These are phyloP conservation scores for Dasysyrphus tricinctus DNA, from an alignment of 2,888 invertebrate species.

Conservation along the genomic window DNA sequence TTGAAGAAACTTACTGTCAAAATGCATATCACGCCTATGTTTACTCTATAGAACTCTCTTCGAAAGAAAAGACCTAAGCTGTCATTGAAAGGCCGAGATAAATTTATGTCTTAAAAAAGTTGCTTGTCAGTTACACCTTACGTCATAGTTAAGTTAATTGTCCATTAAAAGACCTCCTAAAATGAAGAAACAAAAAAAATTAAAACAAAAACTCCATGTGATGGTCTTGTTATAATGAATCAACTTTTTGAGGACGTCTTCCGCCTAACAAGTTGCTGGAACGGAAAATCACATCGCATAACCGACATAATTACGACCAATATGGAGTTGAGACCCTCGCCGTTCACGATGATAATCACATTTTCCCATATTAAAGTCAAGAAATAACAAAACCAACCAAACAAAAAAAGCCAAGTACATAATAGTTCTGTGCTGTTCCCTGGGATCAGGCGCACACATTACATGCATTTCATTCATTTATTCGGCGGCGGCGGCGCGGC, in stretches of 20 bases:
- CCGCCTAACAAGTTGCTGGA: slow-evolving; percentile 52
- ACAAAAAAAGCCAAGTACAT: slow-evolving; percentile 45
- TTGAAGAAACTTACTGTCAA: no score
- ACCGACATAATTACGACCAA: slow-evolving; percentile 59
- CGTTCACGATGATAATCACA: slow-evolving; percentile 49
- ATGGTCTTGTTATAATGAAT: slow-evolving; percentile 4
- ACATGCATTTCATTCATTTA: slow-evolving; percentile 67
- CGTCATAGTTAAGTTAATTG: neutral
- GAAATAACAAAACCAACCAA: slow-evolving; percentile 19
- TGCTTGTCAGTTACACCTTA: neutral
- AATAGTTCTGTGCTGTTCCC: slow-evolving; percentile 65
- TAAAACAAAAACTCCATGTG: neutral
- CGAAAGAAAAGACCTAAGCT: neutral
- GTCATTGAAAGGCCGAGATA: neutral
- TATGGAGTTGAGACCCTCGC: slow-evolving; percentile 28
- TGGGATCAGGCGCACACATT: slow-evolving; percentile 58
- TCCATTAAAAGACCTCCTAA: slow-evolving; percentile 1
- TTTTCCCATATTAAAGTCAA: slow-evolving; percentile 67
- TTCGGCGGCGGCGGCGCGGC: slow-evolving; percentile 65
- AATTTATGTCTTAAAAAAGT: neutral
- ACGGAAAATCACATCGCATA: slow-evolving; percentile 66
- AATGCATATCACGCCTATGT: no score
- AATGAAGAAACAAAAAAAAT: slow-evolving; percentile 4
- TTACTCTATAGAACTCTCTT: no score
- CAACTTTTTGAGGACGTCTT: slow-evolving; percentile 33